Percentiles rank a stretch among this genome's conserved stretches.
Conservation (phyloP, 2,113 vertebrate genomes). For the Dolichallabes microphthalmus region DNA sequence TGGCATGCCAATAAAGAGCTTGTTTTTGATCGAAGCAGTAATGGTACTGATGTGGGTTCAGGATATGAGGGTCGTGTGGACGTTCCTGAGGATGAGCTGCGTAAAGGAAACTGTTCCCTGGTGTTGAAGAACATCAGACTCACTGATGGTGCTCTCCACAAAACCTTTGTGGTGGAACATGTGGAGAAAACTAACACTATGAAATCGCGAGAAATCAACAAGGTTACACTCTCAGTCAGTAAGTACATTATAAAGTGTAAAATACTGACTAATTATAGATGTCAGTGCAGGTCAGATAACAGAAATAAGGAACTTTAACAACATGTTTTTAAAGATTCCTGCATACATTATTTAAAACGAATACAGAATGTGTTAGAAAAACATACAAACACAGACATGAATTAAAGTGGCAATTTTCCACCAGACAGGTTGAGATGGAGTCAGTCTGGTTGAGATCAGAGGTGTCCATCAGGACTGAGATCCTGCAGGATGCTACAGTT, state of each 20-base stretch:
- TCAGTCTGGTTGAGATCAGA: too few relatives aligned
- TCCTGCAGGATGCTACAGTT: too few relatives aligned
- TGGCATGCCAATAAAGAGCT: fast-evolving
- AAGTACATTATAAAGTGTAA: background rate
- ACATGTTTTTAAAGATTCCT: too few relatives aligned
- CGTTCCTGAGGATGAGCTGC: background rate
- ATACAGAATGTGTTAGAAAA: too few relatives aligned
- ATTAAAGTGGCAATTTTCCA: too few relatives aligned
- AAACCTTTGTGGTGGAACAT: background rate
- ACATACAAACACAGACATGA: too few relatives aligned
- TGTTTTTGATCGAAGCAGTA: background rate
- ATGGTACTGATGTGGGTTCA: fast-evolving
- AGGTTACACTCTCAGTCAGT: background rate
- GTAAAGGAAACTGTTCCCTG: background rate
- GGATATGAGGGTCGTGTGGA: constrained; percentile 1
- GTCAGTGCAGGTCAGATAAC: too few relatives aligned
- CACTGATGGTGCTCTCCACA: background rate
- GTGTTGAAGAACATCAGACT: background rate
- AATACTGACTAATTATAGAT: background rate
- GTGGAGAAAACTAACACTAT: background rate
- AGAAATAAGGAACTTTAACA: too few relatives aligned
- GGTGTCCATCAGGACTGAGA: too few relatives aligned
- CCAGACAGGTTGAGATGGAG: too few relatives aligned
- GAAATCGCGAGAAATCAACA: background rate
- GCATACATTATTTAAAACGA: too few relatives aligned